phyloP scores from a whole-genome alignment of 2,797 vertebrate genomes.

The Xiphophorus birchmanni region DNA sequence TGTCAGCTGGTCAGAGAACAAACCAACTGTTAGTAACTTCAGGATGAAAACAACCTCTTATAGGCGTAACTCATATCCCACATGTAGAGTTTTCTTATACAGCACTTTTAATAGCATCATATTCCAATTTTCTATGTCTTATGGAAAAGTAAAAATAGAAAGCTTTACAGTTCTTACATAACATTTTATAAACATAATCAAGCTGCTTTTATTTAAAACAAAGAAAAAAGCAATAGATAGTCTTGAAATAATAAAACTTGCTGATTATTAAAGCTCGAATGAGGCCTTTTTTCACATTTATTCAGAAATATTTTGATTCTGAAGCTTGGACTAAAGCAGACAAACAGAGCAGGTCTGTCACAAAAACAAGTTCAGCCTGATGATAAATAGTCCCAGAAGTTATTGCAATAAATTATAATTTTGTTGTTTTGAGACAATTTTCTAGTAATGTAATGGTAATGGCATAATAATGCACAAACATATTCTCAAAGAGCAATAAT shows the following conservation, averaged over 20 bases:
- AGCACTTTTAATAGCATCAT: neutral
- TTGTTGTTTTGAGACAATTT: too few relatives aligned
- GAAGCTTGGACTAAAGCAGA: neutral
- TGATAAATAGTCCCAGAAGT: too few relatives aligned
- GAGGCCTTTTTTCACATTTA: neutral
- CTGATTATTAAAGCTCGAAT: neutral
- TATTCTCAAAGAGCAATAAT: too few relatives aligned
- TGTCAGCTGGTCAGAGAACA: constrained; percentile 78
- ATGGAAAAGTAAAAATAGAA: neutral
- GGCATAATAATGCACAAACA: too few relatives aligned
- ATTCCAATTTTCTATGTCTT: neutral
- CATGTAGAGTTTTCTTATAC: neutral
- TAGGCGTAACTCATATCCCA: neutral
- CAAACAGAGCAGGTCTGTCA: too few relatives aligned
- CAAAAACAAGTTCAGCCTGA: too few relatives aligned
- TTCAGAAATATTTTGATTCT: neutral
- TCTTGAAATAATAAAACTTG: neutral
- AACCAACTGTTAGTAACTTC: neutral
- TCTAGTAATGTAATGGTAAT: too few relatives aligned
- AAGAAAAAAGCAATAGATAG: neutral
- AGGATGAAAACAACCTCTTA: neutral
- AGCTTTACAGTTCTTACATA: neutral
- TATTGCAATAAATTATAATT: too few relatives aligned
- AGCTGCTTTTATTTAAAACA: neutral
- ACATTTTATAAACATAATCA: neutral